Evolutionary conservation across 2,888 invertebrate species (phyloP).

Genomic region (Pristionchus exspectatus): DNA sequence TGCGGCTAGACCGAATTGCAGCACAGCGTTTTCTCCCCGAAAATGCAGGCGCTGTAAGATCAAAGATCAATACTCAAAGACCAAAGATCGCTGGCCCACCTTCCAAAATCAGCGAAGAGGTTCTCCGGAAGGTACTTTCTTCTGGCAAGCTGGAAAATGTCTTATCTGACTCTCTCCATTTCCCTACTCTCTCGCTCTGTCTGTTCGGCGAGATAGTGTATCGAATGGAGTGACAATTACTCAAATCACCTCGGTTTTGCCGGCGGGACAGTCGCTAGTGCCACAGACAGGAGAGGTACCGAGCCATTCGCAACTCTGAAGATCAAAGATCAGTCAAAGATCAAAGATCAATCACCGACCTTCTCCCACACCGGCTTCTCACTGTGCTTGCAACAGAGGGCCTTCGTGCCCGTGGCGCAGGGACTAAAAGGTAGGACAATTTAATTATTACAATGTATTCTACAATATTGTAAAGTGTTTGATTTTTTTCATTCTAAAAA

Average conservation of each 20-base stretch:
- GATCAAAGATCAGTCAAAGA: not conserved
- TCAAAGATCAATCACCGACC: not conserved
- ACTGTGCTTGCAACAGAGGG: conserved; percentile 4
- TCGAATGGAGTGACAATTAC: too few relatives aligned
- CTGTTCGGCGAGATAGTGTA: too few relatives aligned
- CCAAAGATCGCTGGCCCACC: not conserved
- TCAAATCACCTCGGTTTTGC: not conserved
- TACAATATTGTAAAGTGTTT: too few relatives aligned
- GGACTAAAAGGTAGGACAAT: not conserved
- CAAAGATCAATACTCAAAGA: not conserved
- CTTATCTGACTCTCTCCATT: too few relatives aligned
- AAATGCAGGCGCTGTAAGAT: not conserved
- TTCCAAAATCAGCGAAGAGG: not conserved
- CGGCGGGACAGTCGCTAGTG: not conserved
- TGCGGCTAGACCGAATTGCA: not conserved
- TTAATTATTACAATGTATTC: too few relatives aligned
- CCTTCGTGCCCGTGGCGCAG: not conserved
- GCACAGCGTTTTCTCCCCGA: conserved; percentile 18
- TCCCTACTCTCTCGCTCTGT: too few relatives aligned
- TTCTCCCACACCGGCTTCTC: not conserved
- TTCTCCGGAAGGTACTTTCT: not conserved
- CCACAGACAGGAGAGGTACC: not conserved
- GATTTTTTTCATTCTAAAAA: too few relatives aligned
- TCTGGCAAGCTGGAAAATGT: not conserved
- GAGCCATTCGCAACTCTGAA: not conserved